Percentiles rank a stretch among this genome's conserved stretches.
Conservation (phyloP, 2,797 vertebrate species). For the Morelia viridis region DNA sequence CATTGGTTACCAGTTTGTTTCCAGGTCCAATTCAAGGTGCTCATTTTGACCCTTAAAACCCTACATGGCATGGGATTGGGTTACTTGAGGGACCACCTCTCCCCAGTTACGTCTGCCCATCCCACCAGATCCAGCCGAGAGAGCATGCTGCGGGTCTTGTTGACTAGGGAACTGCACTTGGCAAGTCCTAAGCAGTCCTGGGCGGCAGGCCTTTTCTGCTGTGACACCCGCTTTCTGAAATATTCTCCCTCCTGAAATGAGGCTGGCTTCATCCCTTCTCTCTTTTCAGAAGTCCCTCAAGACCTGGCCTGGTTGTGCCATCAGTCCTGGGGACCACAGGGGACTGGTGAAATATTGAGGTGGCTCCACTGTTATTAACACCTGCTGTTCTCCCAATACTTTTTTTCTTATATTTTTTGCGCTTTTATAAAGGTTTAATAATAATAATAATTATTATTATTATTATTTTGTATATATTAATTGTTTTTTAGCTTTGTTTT, state of each 20-base stretch:
- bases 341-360: too few species aligned
- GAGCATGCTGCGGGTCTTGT: neutral
- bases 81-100: neutral
- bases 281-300: too few species aligned
- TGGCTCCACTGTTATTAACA: too few species aligned
- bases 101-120: neutral
- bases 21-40: neutral
- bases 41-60: neutral
- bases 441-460: too few species aligned
- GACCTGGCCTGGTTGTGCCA: too few species aligned
- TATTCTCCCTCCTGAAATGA: neutral
- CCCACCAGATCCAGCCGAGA: neutral
- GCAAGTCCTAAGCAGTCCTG: neutral
- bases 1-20: neutral
- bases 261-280: too few species aligned
- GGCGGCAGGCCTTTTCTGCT: neutral
- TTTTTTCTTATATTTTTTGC: too few species aligned
- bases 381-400: too few species aligned
- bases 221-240: neutral
- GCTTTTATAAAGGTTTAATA: too few species aligned
- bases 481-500: too few species aligned
- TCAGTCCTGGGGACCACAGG: too few species aligned
- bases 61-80: neutral
- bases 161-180: neutral
- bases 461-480: too few species aligned